phyloP scores from a whole-genome alignment of 2,888 invertebrate species.

The Philopedon plagiatum region DNA sequence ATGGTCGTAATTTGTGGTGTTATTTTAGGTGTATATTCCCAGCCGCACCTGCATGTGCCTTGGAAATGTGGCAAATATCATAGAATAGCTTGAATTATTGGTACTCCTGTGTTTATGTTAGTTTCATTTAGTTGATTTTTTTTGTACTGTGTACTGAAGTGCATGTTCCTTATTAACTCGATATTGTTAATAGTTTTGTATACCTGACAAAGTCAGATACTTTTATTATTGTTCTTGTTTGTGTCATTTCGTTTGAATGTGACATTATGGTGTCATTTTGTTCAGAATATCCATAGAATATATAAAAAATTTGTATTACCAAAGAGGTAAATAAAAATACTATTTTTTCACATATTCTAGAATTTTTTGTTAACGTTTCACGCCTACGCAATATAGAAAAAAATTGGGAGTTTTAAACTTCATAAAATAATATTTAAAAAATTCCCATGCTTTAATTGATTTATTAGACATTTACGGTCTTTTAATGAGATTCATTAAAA shows the following conservation, averaged over 20 bases:
- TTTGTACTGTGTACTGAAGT: constrained; percentile 15
- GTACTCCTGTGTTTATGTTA: not conserved
- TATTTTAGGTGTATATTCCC: constrained; percentile 45
- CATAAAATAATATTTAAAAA: too few species aligned
- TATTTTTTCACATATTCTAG: not conserved
- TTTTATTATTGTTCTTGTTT: not conserved
- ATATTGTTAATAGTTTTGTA: constrained; percentile 21
- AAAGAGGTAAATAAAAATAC: constrained; percentile 1
- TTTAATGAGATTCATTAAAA: too few species aligned
- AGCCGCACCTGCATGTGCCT: constrained; percentile 46
- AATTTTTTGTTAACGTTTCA: too few species aligned
- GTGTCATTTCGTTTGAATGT: not conserved
- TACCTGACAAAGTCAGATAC: not conserved
- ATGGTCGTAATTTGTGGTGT: too few species aligned
- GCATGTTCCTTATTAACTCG: constrained; percentile 8
- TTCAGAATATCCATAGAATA: not conserved
- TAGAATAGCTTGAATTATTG: not conserved
- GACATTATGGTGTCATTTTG: constrained; percentile 3
- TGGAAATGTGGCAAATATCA: constrained; percentile 2
- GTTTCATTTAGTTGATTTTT: constrained; percentile 3
- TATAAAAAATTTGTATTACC: not conserved
- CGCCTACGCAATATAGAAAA: too few species aligned
- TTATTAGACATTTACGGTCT: too few species aligned
- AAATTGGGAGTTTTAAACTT: too few species aligned
- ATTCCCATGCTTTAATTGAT: too few species aligned